Percentiles rank a stretch among this genome's conserved stretches.
These are phyloP conservation scores for Papilio polytes DNA, from an alignment of 1,140 invertebrate species.

Conservation along the genomic window DNA sequence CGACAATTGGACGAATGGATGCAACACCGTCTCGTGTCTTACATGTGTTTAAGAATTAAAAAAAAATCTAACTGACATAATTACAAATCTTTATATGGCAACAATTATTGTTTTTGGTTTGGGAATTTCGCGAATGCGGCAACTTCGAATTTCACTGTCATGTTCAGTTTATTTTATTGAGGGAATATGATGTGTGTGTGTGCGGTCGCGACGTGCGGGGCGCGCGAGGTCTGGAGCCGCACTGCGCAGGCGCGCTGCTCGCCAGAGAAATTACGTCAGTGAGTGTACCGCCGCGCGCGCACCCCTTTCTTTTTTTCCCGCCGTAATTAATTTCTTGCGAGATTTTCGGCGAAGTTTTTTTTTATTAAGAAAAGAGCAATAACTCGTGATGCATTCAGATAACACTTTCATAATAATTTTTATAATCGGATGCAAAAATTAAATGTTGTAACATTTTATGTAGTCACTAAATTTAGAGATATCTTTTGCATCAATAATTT, in stretches of 20 bases:
- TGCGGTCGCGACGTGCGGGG: slow-evolving; percentile 59
- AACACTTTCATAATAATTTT: slow-evolving; percentile 16
- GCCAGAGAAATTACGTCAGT: slow-evolving; percentile 74
- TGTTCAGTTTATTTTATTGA: slow-evolving; percentile 14
- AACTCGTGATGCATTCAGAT: slow-evolving; percentile 10
- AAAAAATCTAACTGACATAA: background rate
- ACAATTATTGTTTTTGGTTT: slow-evolving; percentile 17
- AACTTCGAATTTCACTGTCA: slow-evolving; percentile 32
- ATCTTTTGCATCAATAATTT: background rate
- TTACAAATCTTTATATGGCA: background rate
- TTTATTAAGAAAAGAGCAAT: slow-evolving; percentile 15
- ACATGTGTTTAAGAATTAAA: slow-evolving; percentile 39
- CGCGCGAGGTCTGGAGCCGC: slow-evolving; percentile 63
- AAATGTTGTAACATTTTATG: background rate
- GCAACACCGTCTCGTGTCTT: slow-evolving; percentile 47
- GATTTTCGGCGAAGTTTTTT: slow-evolving; percentile 71
- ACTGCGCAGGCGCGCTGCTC: slow-evolving; percentile 68
- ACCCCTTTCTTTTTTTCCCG: slow-evolving; percentile 79
- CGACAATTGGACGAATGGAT: slow-evolving; percentile 43
- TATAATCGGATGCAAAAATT: slow-evolving; percentile 8
- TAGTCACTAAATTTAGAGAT: background rate
- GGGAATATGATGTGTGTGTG: slow-evolving; percentile 46
- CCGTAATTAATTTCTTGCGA: slow-evolving; percentile 78
- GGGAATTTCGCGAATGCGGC: slow-evolving; percentile 23
- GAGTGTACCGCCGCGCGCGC: slow-evolving; percentile 61